phyloP scores from a whole-genome alignment of 2,113 vertebrate genomes.

The Chauna torquata region DNA sequence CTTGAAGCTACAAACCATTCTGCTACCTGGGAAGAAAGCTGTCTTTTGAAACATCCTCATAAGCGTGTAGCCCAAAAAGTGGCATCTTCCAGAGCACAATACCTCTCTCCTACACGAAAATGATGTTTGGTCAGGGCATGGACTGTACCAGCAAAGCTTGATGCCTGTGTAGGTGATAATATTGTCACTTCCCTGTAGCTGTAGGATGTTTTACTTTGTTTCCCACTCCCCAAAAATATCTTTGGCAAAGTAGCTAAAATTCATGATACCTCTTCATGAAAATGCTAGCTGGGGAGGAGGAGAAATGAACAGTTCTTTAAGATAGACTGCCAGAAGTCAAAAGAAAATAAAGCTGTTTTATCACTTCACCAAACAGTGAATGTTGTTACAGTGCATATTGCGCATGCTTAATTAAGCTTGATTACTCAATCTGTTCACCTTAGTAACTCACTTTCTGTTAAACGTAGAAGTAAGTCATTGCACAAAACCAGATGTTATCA shows the following conservation, averaged over 20 bases:
- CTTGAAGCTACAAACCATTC: neutral
- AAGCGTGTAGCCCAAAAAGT: no score
- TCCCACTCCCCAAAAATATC: neutral
- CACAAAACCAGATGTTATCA: neutral
- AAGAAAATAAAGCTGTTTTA: slow-evolving; percentile 8
- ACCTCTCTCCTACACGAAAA: rapidly evolving
- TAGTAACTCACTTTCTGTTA: neutral
- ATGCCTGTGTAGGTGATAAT: neutral
- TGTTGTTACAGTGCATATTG: neutral
- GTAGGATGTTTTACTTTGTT: neutral
- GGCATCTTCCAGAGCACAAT: rapidly evolving
- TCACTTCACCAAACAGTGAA: neutral
- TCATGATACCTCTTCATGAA: neutral
- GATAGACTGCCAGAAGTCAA: neutral
- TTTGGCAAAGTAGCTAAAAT: neutral
- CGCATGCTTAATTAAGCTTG: neutral
- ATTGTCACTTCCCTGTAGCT: neutral
- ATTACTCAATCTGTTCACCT: slow-evolving; percentile 13
- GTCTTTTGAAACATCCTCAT: neutral
- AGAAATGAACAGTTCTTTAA: neutral
- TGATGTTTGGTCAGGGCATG: rapidly evolving
- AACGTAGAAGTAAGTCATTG: neutral
- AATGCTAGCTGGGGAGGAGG: neutral
- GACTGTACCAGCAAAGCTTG: neutral
- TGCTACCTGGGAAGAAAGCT: neutral